Percentiles rank a stretch among this genome's conserved stretches.
Conservation (phyloP, 2,888 invertebrate species). For the Cistogaster globosa region DNA sequence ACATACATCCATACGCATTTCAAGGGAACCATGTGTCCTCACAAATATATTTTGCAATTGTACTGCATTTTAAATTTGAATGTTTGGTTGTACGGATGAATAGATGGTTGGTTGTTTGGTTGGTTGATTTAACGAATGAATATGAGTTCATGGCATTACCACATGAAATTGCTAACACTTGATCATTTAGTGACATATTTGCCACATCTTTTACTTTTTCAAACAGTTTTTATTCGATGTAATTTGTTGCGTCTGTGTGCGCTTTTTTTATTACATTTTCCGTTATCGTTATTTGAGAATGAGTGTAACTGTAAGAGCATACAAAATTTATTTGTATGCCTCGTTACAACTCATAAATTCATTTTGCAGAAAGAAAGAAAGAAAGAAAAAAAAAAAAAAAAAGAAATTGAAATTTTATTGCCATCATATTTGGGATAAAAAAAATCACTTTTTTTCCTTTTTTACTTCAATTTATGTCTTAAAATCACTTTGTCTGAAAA, state of each 20-base stretch:
- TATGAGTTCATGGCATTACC: slow-evolving; percentile 58
- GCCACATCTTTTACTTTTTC: slow-evolving; percentile 62
- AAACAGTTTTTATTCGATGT: slow-evolving; percentile 28
- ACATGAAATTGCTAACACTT: slow-evolving; percentile 69
- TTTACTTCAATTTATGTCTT: slow-evolving; percentile 61
- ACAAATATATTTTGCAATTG: not conserved
- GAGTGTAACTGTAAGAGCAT: slow-evolving; percentile 1
- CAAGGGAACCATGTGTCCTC: too few relatives aligned
- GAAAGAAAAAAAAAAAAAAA: slow-evolving; percentile 34
- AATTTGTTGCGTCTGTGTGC: slow-evolving; percentile 25
- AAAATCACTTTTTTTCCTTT: not conserved
- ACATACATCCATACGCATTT: not conserved
- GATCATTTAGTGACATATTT: slow-evolving; percentile 70
- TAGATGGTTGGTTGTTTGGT: slow-evolving; percentile 10
- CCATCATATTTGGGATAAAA: slow-evolving; percentile 28
- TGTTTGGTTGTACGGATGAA: slow-evolving; percentile 26
- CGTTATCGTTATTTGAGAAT: not conserved
- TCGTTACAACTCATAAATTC: slow-evolving; percentile 67
- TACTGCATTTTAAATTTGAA: slow-evolving; percentile 29
- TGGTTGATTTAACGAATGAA: slow-evolving; percentile 11
- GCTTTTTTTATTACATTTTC: not conserved
- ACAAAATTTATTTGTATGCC: slow-evolving; percentile 11
- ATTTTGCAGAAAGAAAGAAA: slow-evolving; percentile 38
- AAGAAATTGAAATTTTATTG: slow-evolving; percentile 68
- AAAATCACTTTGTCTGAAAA: slow-evolving; percentile 63